A percentile compares a stretch with the other conserved stretches of the same genome.
Evolutionary conservation across 1,140 invertebrate species (phyloP).

Genomic region (Ceratosolen solmsi): DNA sequence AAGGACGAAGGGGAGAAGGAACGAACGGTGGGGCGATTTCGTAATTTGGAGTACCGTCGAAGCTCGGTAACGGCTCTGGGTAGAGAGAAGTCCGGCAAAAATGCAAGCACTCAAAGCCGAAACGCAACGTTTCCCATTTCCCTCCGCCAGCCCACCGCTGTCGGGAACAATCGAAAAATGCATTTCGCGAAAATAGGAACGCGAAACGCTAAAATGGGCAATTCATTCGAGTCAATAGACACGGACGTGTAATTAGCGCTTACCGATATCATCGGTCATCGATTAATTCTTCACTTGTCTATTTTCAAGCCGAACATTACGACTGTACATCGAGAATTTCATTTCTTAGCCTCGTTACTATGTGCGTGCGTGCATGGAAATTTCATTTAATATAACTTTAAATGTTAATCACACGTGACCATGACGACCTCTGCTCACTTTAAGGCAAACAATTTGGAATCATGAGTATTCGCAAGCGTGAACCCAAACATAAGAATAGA

Average conservation of each 20-base stretch:
- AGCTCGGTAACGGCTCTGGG: neutral
- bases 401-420: too few relatives aligned
- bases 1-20: neutral
- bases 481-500: too few relatives aligned
- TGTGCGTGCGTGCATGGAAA: too few relatives aligned
- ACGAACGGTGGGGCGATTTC: neutral
- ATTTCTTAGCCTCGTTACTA: too few relatives aligned
- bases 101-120: conserved; percentile 21
- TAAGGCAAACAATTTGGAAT: too few relatives aligned
- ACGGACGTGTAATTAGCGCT: neutral
- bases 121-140: neutral
- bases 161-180: neutral
- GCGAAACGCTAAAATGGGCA: neutral
- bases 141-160: too few relatives aligned
- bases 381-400: too few relatives aligned
- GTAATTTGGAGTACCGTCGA: conserved; percentile 15
- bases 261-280: neutral
- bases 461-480: too few relatives aligned
- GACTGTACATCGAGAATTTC: too few relatives aligned
- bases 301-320: too few relatives aligned
- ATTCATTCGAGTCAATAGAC: neutral
- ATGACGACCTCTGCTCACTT: too few relatives aligned
- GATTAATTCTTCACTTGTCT: neutral
- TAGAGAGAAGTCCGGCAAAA: neutral
- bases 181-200: neutral